A percentile compares a stretch with the other conserved stretches of the same genome.
These are phyloP conservation scores for Myotis findleyi DNA, from an alignment of 2,797 vertebrate genomes.

Conservation along the genomic window DNA sequence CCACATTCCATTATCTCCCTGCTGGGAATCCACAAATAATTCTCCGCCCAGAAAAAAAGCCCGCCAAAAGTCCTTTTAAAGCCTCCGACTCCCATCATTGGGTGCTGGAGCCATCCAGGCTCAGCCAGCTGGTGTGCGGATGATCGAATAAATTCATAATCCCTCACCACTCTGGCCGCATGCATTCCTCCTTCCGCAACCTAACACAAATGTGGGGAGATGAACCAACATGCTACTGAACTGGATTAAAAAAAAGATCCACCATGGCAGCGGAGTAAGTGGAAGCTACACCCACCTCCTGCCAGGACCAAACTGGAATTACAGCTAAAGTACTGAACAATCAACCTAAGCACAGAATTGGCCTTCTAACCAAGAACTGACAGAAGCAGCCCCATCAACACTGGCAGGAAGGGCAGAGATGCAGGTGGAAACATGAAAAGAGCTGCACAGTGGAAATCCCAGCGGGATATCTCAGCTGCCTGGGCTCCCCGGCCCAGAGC, in stretches of 20 bases:
- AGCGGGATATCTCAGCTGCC: too few relatives aligned
- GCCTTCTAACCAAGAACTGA: neutral
- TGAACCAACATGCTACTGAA: neutral
- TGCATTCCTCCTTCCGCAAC: too few relatives aligned
- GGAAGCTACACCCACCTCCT: neutral
- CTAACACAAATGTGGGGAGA: too few relatives aligned
- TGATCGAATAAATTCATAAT: too few relatives aligned
- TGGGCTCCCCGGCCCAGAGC: neutral
- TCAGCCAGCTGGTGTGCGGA: too few relatives aligned
- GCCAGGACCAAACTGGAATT: neutral
- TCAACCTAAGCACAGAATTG: neutral
- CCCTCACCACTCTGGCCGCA: too few relatives aligned
- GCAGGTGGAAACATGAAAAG: neutral
- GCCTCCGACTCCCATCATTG: too few relatives aligned
- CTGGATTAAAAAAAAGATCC: neutral
- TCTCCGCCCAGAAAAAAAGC: too few relatives aligned
- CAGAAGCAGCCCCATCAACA: neutral
- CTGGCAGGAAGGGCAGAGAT: neutral
- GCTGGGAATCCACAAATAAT: too few relatives aligned
- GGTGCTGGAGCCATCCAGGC: too few relatives aligned
- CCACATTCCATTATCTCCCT: too few relatives aligned
- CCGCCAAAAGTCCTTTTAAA: too few relatives aligned
- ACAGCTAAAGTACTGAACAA: neutral
- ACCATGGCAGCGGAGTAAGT: neutral
- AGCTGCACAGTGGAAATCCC: neutral